Evolutionary conservation across 2,888 invertebrate species (phyloP).

Genomic region (Glyphotaelius pellucidus): DNA sequence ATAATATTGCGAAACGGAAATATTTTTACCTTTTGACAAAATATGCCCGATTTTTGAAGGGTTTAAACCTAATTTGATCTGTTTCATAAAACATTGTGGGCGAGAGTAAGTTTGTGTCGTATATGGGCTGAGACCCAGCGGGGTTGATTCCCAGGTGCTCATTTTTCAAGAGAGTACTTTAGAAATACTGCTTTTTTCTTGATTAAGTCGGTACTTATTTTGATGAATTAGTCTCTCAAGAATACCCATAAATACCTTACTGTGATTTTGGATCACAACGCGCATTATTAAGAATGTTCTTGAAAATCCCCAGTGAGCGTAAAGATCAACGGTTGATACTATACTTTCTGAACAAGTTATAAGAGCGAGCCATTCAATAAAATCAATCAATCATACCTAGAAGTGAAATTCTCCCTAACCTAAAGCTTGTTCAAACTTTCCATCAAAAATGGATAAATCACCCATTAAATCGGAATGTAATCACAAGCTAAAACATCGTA

Average conservation of each 20-base stretch:
- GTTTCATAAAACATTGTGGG: background rate
- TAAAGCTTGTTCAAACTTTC: background rate
- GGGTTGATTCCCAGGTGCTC: background rate
- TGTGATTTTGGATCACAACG: background rate
- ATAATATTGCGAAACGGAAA: too few species aligned
- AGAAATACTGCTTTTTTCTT: background rate
- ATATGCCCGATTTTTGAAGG: too few species aligned
- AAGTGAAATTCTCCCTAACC: background rate
- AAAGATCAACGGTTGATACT: background rate
- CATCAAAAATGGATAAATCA: background rate
- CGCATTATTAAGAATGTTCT: background rate
- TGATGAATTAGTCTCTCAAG: background rate
- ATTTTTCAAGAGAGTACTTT: background rate
- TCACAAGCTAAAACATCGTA: background rate
- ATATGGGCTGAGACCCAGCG: background rate
- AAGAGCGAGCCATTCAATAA: background rate
- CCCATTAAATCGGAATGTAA: background rate
- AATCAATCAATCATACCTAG: background rate
- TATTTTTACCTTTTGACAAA: too few species aligned
- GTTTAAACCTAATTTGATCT: background rate
- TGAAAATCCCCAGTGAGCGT: background rate
- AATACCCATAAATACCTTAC: background rate
- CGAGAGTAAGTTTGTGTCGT: background rate
- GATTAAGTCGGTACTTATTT: background rate
- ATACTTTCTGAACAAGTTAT: background rate